Base-by-base conservation (phyloP, 2,888 invertebrate genomes). In the Lottia scabra region DNA sequence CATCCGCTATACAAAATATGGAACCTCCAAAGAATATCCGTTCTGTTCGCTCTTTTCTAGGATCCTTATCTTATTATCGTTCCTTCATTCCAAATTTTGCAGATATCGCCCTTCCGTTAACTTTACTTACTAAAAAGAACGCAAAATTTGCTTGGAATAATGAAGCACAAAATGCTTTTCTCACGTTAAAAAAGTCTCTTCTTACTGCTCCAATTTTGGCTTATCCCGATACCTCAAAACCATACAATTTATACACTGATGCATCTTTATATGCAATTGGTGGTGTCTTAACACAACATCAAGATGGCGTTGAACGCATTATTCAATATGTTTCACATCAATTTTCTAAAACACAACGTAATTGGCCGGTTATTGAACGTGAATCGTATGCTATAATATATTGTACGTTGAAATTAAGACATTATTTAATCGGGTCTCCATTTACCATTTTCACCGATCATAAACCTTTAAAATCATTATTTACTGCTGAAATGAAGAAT, bases 401-500 rank as follows among this genome's bases (percentile, higher is more conserved):
- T 30, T 30, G 30, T 30, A 30, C 30, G 2, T 30, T 30, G 30
- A 30, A 30, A 5, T 30, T 30, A 5, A 2, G 5, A 2, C 30
- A 30, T 30, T 30, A 30, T 30, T 30, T 30, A 30, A 30, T 63
- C 10, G 30, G 30, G 5, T 30, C 30, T 4, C 30, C 2, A 5
- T 30, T 30, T 30, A 30, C 30, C 30, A 63, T 68, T 43, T 68
- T 30, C n/a, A 68, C 63, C 3, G 68, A 68, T 43, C 63, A 63
- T 26, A 68, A 68, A 62, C 68, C 68, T 10, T 68, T 68, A 56
- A 13, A 5, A 15, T 63, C 63, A 3, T 62, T 68, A 4, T 63
- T 68, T 26, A 68, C 68, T 0, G 27, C 68, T 10, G 62, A 68
- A 56, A 68, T 68, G 56, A 30, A n/a, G 30, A 68, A 68, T 26